A percentile compares a stretch with the other conserved stretches of the same genome.
These are phyloP conservation scores for Mus spicilegus DNA, from an alignment of 2,113 vertebrate species.

Conservation along the genomic window DNA sequence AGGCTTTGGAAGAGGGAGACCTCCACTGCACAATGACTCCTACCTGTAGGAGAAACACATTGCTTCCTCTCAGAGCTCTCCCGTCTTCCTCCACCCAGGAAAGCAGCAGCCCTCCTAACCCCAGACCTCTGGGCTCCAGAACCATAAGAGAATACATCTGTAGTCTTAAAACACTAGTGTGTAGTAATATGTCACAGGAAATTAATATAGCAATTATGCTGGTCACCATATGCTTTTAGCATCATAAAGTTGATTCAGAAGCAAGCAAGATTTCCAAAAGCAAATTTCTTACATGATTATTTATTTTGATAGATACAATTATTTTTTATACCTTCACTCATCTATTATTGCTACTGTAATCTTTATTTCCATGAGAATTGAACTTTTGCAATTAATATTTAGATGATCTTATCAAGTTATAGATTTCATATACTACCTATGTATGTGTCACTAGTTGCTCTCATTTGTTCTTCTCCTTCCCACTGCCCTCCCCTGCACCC, in stretches of 20 bases:
- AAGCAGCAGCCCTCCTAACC: not conserved
- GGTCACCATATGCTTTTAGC: not conserved
- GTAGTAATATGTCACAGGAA: not conserved
- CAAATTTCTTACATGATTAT: not conserved
- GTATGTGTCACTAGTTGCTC: not conserved
- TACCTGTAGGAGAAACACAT: not conserved
- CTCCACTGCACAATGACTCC: not conserved
- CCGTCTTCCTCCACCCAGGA: not conserved
- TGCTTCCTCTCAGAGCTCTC: not conserved
- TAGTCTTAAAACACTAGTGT: not conserved
- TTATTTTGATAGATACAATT: not conserved
- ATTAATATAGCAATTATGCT: not conserved
- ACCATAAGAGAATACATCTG: not conserved
- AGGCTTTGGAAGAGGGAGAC: not conserved
- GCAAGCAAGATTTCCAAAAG: constrained; percentile 5
- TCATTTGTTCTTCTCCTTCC: too few species aligned
- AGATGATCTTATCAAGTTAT: not conserved
- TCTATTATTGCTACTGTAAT: not conserved
- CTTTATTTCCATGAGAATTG: not conserved
- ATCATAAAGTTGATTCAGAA: not conserved
- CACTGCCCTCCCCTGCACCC: not conserved
- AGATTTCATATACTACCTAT: not conserved
- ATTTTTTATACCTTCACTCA: not conserved
- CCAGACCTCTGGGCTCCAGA: not conserved
- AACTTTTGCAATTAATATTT: not conserved